A percentile compares a stretch with the other conserved stretches of the same genome.
These are phyloP conservation scores for Cryptoprocta ferox DNA, from an alignment of 2,797 vertebrate species.

Conservation along the genomic window DNA sequence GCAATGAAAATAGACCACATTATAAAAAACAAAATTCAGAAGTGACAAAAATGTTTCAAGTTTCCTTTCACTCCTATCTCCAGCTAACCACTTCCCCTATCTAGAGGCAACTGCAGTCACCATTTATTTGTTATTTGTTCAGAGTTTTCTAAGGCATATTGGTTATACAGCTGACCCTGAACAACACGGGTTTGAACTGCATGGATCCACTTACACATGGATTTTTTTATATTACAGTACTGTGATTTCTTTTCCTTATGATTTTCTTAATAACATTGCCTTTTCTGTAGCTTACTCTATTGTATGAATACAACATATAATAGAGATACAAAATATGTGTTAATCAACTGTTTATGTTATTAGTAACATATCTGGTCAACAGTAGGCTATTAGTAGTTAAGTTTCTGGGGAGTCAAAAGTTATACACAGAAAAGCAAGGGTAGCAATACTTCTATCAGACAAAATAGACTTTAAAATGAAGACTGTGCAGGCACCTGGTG, in stretches of 20 bases:
- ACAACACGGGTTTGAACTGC: not conserved
- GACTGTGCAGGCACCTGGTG: not conserved
- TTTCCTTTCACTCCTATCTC: not conserved
- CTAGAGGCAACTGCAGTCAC: not conserved
- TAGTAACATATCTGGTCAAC: not conserved
- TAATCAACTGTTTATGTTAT: not conserved
- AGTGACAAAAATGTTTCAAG: not conserved
- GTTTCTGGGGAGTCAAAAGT: not conserved
- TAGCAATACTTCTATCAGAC: not conserved
- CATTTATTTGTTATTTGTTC: not conserved
- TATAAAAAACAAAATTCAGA: not conserved
- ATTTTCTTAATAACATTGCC: not conserved
- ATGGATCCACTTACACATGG: not conserved
- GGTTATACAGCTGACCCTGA: not conserved
- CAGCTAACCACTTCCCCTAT: slow-evolving; percentile 2
- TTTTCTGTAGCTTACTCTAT: not conserved
- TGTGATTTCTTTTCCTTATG: not conserved
- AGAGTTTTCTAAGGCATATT: not conserved
- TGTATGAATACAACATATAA: not conserved
- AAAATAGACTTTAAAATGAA: not conserved
- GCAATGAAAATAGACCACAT: not conserved
- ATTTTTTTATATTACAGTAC: not conserved
- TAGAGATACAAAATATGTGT: not conserved
- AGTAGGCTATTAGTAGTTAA: not conserved
- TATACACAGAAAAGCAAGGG: not conserved